phyloP scores from a whole-genome alignment of 2,113 vertebrate genomes.

The Lepidothrix coronata region DNA sequence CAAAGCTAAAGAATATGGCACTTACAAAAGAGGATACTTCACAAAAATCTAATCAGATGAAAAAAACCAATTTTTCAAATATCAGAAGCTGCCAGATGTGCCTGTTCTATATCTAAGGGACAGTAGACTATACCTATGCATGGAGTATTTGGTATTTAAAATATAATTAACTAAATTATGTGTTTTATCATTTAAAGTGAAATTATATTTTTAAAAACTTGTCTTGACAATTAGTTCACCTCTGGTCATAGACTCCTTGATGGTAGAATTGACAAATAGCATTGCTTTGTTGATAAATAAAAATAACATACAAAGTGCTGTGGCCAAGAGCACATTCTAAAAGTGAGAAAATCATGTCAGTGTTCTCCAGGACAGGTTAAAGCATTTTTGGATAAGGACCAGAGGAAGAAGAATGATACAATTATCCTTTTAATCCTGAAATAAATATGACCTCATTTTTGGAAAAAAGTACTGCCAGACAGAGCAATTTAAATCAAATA shows the following conservation, averaged over 20 bases:
- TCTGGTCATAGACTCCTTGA: not conserved
- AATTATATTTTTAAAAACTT: not conserved
- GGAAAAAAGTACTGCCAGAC: not conserved
- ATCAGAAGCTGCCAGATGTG: not conserved
- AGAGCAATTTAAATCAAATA: slow-evolving; percentile 5
- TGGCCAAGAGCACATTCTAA: not conserved
- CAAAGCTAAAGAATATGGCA: not conserved
- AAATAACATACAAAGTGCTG: not conserved
- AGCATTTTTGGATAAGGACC: not conserved
- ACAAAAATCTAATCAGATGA: not conserved
- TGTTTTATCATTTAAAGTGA: not conserved
- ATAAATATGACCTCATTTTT: not conserved
- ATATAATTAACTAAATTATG: not conserved
- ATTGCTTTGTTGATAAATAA: not conserved
- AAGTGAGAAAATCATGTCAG: not conserved
- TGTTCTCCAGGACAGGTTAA: not conserved
- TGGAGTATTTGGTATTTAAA: not conserved
- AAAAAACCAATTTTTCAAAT: not conserved
- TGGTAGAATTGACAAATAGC: not conserved
- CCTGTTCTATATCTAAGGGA: not conserved
- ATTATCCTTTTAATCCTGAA: not conserved
- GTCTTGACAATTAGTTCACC: not conserved
- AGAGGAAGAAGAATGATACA: not conserved
- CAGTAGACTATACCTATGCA: not conserved
- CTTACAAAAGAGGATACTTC: not conserved